Base-by-base conservation (phyloP, 2,113 vertebrate genomes). In the Oryctolagus cuniculus region DNA sequence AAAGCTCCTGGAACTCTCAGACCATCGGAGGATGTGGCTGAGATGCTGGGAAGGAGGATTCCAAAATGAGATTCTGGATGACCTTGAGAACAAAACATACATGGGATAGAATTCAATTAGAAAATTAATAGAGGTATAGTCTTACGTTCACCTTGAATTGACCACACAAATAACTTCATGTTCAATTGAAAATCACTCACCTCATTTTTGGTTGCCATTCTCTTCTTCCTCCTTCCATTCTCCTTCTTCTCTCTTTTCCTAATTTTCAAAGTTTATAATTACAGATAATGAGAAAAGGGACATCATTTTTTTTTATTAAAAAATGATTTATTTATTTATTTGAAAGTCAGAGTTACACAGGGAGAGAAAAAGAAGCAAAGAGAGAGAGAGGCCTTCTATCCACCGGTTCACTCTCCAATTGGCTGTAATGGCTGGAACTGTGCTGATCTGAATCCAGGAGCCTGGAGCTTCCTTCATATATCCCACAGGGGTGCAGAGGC, bases 191-290 rank as follows among this genome's bases (percentile, higher is more conserved):
- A 63, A 24, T 13, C 16, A 55, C 53, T 69, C 5, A 9, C 24
- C 6, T 55, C 5, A 3, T 31, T 34, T 58, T 7, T 13, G 10
- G 49, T 24, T 34, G 36, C 12, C 29, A 25, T 10, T 31, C 12
- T 69, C 19, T 12, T 77, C 19, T 73, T 82, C 31, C 67, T 84
- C 70, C 24, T 22, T 61, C 36, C 29, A 15, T 21, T 86, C 16
- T 36, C 67, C 27, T 53, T 81, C 61, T 49, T 29, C 13, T 63
- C 36, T 55, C 21, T 70, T 27, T 64, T 79, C 9, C 67, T 77
- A 49, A 80, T 66, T 89, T 89, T 61, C 29, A 44, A 72, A 72
- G 19, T 90, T 86, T 67, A 38, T 55, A 63, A 31, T 84, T 89
- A 61, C 0, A 89, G 38, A 34, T 58, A 22, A 29, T 61, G 19